Conservation (phyloP, 2,797 vertebrate species). For the Petrocephalus schoutedeni region DNA sequence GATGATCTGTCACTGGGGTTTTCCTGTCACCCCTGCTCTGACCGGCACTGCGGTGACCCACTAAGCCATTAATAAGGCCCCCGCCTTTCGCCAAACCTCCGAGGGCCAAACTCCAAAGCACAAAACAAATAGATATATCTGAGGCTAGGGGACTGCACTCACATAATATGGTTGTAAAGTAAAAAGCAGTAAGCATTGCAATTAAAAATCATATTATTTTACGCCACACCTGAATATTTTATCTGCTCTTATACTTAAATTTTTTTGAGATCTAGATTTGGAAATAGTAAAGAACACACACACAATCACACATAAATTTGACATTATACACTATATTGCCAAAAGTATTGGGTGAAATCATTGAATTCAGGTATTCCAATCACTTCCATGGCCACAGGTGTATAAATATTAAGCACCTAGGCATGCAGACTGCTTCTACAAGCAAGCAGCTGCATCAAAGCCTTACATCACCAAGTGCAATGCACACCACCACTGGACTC, state of each 20-base stretch:
- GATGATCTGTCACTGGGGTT: slow-evolving; percentile 29
- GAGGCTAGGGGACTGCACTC: slow-evolving; percentile 15
- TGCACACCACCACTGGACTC: too few species aligned
- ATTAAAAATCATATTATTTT: background rate
- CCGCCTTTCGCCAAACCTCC: slow-evolving; percentile 33
- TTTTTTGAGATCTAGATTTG: background rate
- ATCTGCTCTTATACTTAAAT: background rate
- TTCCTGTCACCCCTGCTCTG: slow-evolving; percentile 31
- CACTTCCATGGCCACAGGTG: background rate
- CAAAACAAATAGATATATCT: slow-evolving; percentile 35
- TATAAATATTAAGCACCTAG: background rate
- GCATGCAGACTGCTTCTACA: background rate
- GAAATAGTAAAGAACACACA: background rate
- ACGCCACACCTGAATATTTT: background rate
- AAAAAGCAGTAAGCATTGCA: background rate
- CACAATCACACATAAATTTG: background rate
- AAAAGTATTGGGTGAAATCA: background rate
- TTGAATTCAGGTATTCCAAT: background rate
- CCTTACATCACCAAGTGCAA: too few species aligned
- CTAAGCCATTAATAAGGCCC: slow-evolving; percentile 42
- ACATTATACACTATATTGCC: background rate
- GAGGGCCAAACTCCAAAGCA: slow-evolving; percentile 34
- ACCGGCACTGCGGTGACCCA: slow-evolving; percentile 23
- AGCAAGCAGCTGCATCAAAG: too few species aligned
- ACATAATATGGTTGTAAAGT: background rate